Percentiles rank a stretch among this genome's conserved stretches.
phyloP scores from a whole-genome alignment of 2,797 vertebrate genomes.

The Synaphobranchus kaupii region DNA sequence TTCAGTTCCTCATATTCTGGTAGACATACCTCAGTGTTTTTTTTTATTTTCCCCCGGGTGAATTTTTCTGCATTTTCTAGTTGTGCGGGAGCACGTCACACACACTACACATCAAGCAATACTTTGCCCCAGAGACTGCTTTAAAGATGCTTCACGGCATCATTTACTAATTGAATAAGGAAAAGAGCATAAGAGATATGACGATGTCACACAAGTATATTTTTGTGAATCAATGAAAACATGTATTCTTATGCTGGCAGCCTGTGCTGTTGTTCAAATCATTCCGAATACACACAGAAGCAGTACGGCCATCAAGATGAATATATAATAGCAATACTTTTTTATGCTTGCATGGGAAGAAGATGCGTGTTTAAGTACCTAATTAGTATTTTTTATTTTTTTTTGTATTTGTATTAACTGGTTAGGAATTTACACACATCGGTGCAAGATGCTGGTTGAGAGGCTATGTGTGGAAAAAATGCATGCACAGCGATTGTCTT shows the following conservation, averaged over 20 bases:
- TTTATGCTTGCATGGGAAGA: neutral
- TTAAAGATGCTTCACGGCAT: neutral
- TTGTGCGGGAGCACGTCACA: neutral
- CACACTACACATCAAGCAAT: neutral
- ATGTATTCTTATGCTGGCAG: neutral
- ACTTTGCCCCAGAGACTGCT: neutral
- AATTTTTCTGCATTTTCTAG: neutral
- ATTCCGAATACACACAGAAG: neutral
- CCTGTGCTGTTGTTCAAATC: neutral
- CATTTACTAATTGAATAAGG: slow-evolving; percentile 2
- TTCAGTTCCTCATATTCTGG: slow-evolving; percentile 7
- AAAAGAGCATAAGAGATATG: neutral
- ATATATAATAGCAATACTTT: neutral
- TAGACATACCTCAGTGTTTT: neutral
- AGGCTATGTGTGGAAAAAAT: neutral
- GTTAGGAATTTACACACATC: neutral
- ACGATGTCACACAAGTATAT: neutral
- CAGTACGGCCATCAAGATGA: neutral
- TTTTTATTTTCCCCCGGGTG: neutral
- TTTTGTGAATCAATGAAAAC: neutral
- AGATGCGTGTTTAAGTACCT: neutral
- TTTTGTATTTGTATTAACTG: neutral
- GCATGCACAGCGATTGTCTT: neutral
- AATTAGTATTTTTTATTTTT: neutral
- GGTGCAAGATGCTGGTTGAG: neutral